Percentiles rank a stretch among this genome's conserved stretches.
phyloP scores from a whole-genome alignment of 1,140 invertebrate genomes.

The Sycophaga agraensis region DNA sequence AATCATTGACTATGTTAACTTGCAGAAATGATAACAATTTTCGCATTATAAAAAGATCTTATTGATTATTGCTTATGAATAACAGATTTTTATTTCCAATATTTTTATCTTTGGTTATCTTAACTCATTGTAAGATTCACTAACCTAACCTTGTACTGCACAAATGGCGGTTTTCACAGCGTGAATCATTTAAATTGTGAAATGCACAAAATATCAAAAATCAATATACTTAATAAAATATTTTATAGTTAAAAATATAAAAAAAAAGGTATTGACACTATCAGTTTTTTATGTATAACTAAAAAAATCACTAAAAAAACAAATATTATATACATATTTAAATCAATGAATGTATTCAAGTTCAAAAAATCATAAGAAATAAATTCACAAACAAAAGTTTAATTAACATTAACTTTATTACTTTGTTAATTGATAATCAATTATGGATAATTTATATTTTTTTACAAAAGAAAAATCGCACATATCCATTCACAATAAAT shows the following conservation, averaged over 20 bases:
- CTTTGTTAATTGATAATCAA: conserved; percentile 10
- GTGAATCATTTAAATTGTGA: neutral
- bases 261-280: no score
- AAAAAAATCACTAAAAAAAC: no score
- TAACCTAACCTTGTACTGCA: neutral
- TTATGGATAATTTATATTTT: neutral
- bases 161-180: neutral
- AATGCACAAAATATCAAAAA: neutral
- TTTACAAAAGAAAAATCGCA: conserved; percentile 16
- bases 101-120: conserved; percentile 1
- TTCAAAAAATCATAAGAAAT: neutral
- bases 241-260: neutral
- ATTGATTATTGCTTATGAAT: no score
- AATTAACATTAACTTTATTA: conserved; percentile 21
- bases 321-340: no score
- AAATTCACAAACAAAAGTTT: neutral
- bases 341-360: no score
- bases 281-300: no score
- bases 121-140: neutral
- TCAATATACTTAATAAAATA: neutral
- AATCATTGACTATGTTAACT: no score
- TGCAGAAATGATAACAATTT: no score
- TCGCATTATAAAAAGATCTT: no score
- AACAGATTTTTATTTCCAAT: no score
- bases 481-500: conserved; percentile 19